Base-by-base conservation (phyloP, 2,113 vertebrate species). In the Macrotus californicus region DNA sequence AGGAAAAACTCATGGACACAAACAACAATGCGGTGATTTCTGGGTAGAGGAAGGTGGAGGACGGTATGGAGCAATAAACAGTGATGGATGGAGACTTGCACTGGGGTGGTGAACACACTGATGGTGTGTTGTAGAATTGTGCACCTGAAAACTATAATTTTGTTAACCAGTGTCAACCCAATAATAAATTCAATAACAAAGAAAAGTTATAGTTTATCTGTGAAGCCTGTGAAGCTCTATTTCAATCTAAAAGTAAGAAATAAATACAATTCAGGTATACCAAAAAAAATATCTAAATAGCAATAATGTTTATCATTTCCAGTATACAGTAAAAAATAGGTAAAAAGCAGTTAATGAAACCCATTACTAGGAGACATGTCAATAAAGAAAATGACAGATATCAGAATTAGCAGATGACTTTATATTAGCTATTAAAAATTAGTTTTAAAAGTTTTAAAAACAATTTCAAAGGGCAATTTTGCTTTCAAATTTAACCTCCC, bases 231-330 rank as follows among this genome's bases (percentile, higher is more conserved):
- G 36, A 59, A 84, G 66, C 24, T 84, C 56, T 36, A 92, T 24
- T 72, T 89, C 29, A 86, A 79, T 56, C 34, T 79, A 64, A 96
- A 87, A 94, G 7, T 80, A 88, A 88, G 91, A 69, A 86, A 87
- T 12, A 93, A 69, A 43, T 36, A 95, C 8, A 80, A 11, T 52
- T 59, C 7, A 70, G 31, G 46, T 81, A 67, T 64, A 43, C 64
- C n/a, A 81, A 81, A 77, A 86, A 50, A 16, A 72, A 79, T 12
- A 52, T 29, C 14, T 61, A 79, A 64, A 80, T 86, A 52, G 69
- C n/a, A 46, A 21, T 10, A 70, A 41, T 73, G 52, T 46, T 43
- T 29, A 80, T 72, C 36, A 80, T 81, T 36, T 54, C 43, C n/a
- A 73, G 10, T 81, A 54, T 26, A 87, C 5, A 54, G 13, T 67